phyloP scores from a whole-genome alignment of 53 echinoderm and acorn worm species.

The Apostichopus leukothele region DNA sequence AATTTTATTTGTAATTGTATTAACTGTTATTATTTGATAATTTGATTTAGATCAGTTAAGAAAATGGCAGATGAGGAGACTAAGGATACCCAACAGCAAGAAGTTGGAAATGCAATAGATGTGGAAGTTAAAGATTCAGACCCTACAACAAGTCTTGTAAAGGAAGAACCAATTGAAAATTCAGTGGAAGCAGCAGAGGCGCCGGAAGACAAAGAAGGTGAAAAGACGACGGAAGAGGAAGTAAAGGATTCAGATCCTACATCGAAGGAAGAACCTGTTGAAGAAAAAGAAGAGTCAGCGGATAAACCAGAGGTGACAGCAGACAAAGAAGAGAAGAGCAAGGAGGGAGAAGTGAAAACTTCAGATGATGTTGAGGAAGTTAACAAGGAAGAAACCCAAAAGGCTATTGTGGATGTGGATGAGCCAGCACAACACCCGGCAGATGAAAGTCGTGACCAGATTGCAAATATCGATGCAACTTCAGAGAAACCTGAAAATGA shows the following conservation, averaged over 20 bases:
- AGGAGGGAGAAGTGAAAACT: constrained; percentile 19
- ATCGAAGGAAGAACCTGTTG: not conserved
- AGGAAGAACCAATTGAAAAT: no score
- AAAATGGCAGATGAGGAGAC: constrained; percentile 35
- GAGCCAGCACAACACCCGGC: not conserved
- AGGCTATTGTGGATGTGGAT: not conserved
- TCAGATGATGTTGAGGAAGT: not conserved
- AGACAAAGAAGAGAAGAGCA: not conserved
- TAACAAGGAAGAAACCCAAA: not conserved
- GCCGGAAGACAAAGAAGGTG: no score
- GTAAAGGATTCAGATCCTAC: not conserved
- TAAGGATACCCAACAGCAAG: not conserved
- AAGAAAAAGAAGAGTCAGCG: not conserved
- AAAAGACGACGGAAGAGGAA: no score
- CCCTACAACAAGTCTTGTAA: no score
- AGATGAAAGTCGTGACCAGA: not conserved
- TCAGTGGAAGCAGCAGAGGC: no score
- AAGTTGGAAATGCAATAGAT: constrained; percentile 16
- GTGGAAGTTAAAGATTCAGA: not conserved
- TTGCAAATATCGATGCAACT: not conserved
- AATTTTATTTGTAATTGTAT: no score
- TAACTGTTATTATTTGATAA: no score
- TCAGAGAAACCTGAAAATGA: constrained; percentile 5
- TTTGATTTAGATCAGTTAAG: not conserved
- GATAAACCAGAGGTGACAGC: not conserved